Conservation (phyloP, 1,140 invertebrate species). For the Atta cephalotes region DNA sequence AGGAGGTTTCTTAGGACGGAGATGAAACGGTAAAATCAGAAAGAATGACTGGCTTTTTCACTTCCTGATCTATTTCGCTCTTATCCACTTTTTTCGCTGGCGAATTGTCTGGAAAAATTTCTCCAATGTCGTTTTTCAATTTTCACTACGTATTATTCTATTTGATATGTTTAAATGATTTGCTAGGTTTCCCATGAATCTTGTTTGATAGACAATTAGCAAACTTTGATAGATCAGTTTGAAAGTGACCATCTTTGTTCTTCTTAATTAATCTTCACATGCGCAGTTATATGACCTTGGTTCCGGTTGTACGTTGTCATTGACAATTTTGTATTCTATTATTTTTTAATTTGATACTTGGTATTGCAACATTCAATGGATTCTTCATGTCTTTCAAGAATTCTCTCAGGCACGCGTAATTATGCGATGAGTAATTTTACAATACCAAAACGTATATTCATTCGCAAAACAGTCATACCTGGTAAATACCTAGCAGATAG, state of each 20-base stretch:
- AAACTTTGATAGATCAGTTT: neutral
- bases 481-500: no score
- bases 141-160: neutral
- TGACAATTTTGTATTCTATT: neutral
- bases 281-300: neutral
- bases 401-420: no score
- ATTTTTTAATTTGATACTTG: neutral
- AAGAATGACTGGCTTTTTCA: neutral
- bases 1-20: conserved; percentile 37
- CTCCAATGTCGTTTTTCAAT: neutral
- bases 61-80: neutral
- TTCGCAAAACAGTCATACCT: no score
- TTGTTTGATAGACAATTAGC: neutral
- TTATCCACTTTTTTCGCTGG: neutral
- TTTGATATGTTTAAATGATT: neutral
- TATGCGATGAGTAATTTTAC: no score
- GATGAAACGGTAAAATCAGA: conserved; percentile 58
- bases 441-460: no score
- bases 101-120: neutral
- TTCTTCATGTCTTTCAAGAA: neutral
- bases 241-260: neutral
- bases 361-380: neutral
- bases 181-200: neutral
- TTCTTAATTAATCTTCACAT: neutral
- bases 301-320: neutral